These are phyloP conservation scores for Scolopax mira DNA, from an alignment of 2,113 vertebrate genomes.

Conservation along the genomic window DNA sequence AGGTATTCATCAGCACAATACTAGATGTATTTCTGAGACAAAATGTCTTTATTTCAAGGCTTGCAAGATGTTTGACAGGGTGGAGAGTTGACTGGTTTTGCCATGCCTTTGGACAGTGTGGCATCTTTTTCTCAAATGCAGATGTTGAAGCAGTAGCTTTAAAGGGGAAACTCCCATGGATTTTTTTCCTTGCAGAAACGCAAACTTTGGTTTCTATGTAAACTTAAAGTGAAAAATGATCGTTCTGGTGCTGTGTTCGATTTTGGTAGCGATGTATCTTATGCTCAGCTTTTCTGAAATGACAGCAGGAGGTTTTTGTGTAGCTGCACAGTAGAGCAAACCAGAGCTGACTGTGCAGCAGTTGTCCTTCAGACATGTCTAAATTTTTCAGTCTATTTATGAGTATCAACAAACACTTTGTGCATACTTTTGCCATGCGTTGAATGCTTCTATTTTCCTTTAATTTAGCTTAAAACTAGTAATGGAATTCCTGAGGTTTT, in stretches of 20 bases:
- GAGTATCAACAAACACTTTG: constrained; percentile 74
- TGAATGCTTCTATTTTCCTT: constrained; percentile 76
- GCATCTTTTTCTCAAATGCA: neutral
- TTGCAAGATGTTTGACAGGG: neutral
- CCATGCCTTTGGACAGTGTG: neutral
- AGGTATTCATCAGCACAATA: neutral
- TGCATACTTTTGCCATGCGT: constrained; percentile 61
- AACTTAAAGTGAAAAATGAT: neutral
- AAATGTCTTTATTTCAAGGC: neutral
- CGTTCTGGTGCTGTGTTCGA: neutral
- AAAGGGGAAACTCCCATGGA: neutral
- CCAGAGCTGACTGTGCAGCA: constrained; percentile 45
- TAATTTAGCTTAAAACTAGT: constrained; percentile 78
- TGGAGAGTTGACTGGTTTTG: neutral
- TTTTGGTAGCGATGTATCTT: neutral
- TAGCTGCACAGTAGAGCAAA: constrained; percentile 18
- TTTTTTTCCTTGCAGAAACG: neutral
- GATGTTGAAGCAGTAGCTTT: neutral
- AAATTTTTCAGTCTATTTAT: constrained; percentile 74
- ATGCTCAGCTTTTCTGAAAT: neutral
- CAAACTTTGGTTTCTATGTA: neutral
- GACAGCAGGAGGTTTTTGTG: constrained; percentile 44
- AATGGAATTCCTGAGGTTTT: constrained; percentile 80
- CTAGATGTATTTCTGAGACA: neutral
- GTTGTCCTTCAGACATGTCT: constrained; percentile 61